Percentiles rank a stretch among this genome's conserved stretches.
phyloP scores from a whole-genome alignment of 35 echinoderm and acorn worm species.

The Stichopus chloronotus region DNA sequence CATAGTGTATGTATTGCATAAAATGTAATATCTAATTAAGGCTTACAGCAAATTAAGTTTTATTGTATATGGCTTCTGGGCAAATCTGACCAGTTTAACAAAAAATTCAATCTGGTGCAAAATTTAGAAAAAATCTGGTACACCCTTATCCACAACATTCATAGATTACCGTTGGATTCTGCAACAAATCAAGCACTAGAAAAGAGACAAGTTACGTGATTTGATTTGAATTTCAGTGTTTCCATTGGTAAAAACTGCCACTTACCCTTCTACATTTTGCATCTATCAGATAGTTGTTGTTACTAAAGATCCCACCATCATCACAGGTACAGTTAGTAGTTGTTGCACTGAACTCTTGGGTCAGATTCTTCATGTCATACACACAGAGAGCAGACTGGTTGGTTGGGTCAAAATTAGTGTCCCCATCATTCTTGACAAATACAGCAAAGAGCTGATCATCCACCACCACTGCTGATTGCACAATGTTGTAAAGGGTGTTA shows the following conservation, averaged over 20 bases:
- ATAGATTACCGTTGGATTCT: too few relatives aligned
- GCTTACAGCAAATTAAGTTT: too few relatives aligned
- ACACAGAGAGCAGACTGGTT: constrained; percentile 37
- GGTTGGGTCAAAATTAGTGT: background rate
- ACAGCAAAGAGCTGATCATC: constrained; percentile 30
- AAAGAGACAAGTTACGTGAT: too few relatives aligned
- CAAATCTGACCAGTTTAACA: too few relatives aligned
- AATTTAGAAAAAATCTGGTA: too few relatives aligned
- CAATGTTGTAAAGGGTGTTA: background rate
- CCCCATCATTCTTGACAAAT: constrained; percentile 29
- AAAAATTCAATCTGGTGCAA: too few relatives aligned
- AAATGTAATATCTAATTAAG: too few relatives aligned
- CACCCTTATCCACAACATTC: too few relatives aligned
- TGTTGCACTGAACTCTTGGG: background rate
- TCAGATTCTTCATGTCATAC: constrained; percentile 12
- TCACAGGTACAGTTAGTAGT: background rate
- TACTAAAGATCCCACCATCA: background rate
- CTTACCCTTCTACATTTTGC: background rate
- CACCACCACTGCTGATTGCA: background rate
- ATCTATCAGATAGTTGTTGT: background rate
- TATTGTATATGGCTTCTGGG: too few relatives aligned
- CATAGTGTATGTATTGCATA: too few relatives aligned
- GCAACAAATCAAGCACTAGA: too few relatives aligned
- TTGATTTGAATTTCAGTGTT: too few relatives aligned
- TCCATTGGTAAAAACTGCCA: background rate